These are phyloP conservation scores for Octomys mimax DNA, from an alignment of 2,797 vertebrate species.

Conservation along the genomic window DNA sequence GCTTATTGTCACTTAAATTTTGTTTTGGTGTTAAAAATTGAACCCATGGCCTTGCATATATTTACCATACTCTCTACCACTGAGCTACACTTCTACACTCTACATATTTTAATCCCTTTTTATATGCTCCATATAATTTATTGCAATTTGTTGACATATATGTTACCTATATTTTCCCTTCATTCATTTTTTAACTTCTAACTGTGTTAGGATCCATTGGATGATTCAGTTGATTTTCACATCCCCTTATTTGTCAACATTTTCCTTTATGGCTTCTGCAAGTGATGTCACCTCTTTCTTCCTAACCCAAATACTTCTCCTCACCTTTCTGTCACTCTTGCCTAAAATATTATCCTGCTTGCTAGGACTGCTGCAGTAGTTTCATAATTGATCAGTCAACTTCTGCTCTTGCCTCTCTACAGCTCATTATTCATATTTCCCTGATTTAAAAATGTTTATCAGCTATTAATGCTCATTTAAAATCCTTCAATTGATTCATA, in stretches of 20 bases:
- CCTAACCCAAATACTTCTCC: neutral
- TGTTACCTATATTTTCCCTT: neutral
- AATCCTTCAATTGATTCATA: neutral
- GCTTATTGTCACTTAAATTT: neutral
- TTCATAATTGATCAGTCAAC: neutral
- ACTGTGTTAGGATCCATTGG: neutral
- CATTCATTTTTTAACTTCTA: constrained; percentile 3
- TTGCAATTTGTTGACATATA: neutral
- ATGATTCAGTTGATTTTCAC: neutral
- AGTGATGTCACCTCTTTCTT: neutral
- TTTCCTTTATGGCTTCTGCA: neutral
- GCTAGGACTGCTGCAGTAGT: too few relatives aligned
- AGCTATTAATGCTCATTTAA: neutral
- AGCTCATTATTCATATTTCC: neutral
- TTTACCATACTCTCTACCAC: neutral
- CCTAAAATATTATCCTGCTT: neutral
- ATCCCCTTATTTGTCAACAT: neutral
- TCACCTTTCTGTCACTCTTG: neutral
- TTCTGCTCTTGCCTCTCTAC: neutral
- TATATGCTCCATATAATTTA: neutral
- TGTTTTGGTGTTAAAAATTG: neutral
- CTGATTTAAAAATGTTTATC: constrained; percentile 14
- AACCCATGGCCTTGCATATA: neutral
- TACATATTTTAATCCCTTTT: constrained; percentile 18
- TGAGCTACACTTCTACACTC: neutral